Conservation (phyloP, 23 tunicate genomes). For the Botrylloides violaceus region DNA sequence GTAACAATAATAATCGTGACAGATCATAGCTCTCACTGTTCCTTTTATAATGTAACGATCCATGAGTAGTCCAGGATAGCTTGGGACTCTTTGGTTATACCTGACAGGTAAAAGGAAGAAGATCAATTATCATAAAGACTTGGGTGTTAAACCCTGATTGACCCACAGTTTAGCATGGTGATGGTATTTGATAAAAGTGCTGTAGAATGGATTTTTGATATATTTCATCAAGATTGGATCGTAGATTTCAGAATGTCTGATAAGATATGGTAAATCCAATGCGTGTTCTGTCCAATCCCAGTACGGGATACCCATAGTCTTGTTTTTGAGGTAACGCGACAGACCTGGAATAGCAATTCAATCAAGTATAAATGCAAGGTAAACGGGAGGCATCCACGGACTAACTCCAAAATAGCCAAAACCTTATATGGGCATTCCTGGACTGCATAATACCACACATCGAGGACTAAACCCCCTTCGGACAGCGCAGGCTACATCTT, state of each 20-base stretch:
- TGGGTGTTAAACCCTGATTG: no score
- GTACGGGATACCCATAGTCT: slow-evolving; percentile 47
- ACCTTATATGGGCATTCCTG: no score
- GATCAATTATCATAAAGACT: no score
- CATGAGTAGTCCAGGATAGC: slow-evolving; percentile 12
- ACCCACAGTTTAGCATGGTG: not conserved
- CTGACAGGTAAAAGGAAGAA: no score
- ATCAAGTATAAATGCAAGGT: no score
- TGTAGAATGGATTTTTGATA: slow-evolving; percentile 35
- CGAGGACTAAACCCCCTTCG: no score
- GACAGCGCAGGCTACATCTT: no score
- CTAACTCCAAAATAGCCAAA: no score
- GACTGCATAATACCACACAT: no score
- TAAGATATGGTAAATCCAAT: slow-evolving; percentile 16
- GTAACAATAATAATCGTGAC: slow-evolving; percentile 10
- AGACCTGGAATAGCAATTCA: slow-evolving; percentile 33
- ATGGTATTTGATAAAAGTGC: slow-evolving; percentile 1
- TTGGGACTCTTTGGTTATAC: not conserved
- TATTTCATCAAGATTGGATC: slow-evolving; percentile 28
- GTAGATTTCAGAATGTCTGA: slow-evolving; percentile 16
- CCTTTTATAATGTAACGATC: slow-evolving; percentile 12
- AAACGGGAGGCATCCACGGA: no score
- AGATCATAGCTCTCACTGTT: slow-evolving; percentile 7
- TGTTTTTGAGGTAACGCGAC: slow-evolving; percentile 29
- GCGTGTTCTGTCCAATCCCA: slow-evolving; percentile 67